A percentile compares a stretch with the other conserved stretches of the same genome.
Evolutionary conservation across 2,888 invertebrate species (phyloP).

Genomic region (Pycnomerus fuliginosus): DNA sequence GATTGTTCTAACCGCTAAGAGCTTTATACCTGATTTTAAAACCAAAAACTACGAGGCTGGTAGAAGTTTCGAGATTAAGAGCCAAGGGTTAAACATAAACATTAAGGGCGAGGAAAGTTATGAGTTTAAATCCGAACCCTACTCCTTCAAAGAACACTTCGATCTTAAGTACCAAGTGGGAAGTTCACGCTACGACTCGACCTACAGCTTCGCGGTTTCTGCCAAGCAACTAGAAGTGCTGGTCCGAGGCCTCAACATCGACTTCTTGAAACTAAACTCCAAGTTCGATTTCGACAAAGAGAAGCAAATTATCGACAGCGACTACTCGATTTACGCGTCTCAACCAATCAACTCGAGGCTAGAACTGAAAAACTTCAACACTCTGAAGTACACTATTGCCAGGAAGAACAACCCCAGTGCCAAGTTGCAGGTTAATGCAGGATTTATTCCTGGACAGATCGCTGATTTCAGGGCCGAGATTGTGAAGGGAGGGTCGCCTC

Average conservation of each 20-base stretch:
- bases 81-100: conserved; percentile 48
- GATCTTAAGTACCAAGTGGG: conserved; percentile 33
- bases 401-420: conserved; percentile 56
- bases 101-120: conserved; percentile 26
- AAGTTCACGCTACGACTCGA: conserved; percentile 36
- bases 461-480: conserved; percentile 62
- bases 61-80: conserved; percentile 53
- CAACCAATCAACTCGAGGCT: conserved; percentile 54
- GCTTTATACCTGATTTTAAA: no score
- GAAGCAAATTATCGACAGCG: conserved; percentile 56
- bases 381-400: conserved; percentile 58
- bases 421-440: conserved; percentile 58
- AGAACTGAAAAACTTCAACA: conserved; percentile 60
- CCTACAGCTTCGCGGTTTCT: conserved; percentile 27
- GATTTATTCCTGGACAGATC: conserved; percentile 61
- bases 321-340: conserved; percentile 56
- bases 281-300: conserved; percentile 55
- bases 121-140: conserved; percentile 24
- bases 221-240: conserved; percentile 37
- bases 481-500: conserved; percentile 57
- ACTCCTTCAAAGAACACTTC: conserved; percentile 21
- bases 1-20: conserved; percentile 52
- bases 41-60: no score
- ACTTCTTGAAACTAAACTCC: conserved; percentile 58
- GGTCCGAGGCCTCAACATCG: conserved; percentile 53